These are phyloP conservation scores for Eurois occulta DNA, from an alignment of 2,888 invertebrate species.

Conservation along the genomic window DNA sequence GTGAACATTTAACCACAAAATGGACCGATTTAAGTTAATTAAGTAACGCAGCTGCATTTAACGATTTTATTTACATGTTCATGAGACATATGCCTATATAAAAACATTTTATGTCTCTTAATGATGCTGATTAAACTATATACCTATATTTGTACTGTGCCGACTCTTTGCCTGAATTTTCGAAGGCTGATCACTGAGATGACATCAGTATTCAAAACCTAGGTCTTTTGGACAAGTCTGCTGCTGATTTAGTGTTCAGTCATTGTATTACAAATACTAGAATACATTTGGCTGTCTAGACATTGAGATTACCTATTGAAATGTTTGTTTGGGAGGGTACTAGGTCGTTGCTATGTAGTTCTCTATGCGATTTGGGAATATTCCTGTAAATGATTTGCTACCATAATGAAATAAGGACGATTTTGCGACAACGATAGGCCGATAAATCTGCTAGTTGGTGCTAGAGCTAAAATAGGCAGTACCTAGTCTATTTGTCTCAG, in stretches of 20 bases:
- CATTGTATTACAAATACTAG: constrained; percentile 87
- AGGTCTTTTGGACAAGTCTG: constrained; percentile 63
- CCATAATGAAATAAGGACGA: background rate
- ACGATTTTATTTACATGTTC: constrained; percentile 55
- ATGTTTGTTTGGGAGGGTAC: constrained; percentile 50
- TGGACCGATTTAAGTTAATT: constrained; percentile 41
- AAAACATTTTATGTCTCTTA: constrained; percentile 36
- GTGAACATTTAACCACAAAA: constrained; percentile 4
- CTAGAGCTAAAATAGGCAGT: background rate
- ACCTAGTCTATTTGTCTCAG: background rate
- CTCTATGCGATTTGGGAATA: background rate
- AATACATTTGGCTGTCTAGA: constrained; percentile 87
- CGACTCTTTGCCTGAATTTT: background rate
- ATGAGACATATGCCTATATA: constrained; percentile 32
- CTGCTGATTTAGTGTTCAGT: constrained; percentile 81
- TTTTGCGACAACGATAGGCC: background rate
- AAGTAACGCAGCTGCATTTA: constrained; percentile 34
- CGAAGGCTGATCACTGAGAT: constrained; percentile 7
- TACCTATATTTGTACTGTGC: constrained; percentile 1
- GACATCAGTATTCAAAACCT: constrained; percentile 60
- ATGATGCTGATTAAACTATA: constrained; percentile 37
- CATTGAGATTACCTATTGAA: constrained; percentile 74
- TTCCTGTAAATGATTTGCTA: background rate
- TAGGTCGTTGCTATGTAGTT: constrained; percentile 48
- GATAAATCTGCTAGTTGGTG: too few species aligned